phyloP scores from a whole-genome alignment of 2,797 vertebrate genomes.

The Rhabdophis nuchalis region DNA sequence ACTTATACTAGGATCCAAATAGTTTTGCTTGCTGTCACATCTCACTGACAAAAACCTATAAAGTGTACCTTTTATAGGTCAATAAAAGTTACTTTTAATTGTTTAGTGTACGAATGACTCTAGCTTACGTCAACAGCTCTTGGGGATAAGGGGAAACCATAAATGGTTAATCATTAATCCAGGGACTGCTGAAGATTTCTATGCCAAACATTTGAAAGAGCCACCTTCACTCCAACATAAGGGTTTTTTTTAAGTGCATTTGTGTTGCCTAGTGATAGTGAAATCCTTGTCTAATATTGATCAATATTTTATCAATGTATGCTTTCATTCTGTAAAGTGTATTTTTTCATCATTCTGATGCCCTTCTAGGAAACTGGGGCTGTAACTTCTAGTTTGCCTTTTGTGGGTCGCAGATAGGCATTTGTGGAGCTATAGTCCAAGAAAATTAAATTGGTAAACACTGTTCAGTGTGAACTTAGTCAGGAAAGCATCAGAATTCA shows the following conservation, averaged over 20 bases:
- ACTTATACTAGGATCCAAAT: neutral
- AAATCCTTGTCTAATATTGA: neutral
- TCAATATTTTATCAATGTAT: neutral
- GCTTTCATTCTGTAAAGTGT: neutral
- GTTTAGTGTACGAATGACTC: neutral
- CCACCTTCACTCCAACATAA: neutral
- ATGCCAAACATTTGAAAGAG: neutral
- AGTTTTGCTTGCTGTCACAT: neutral
- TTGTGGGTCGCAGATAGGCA: neutral
- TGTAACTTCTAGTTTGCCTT: neutral
- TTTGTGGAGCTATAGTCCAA: neutral
- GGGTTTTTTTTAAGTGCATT: neutral
- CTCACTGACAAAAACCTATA: neutral
- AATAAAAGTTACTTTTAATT: slow-evolving; percentile 16
- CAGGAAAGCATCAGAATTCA: neutral
- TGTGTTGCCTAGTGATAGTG: neutral
- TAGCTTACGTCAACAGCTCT: neutral
- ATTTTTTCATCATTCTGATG: neutral
- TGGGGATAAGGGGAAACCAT: slow-evolving; percentile 6
- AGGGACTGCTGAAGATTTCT: neutral
- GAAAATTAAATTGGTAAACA: neutral
- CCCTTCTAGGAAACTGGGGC: neutral
- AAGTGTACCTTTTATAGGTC: neutral
- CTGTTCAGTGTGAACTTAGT: neutral
- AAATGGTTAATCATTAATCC: slow-evolving; percentile 4